These are phyloP conservation scores for Pterocles orientalis DNA, from an alignment of 2,113 vertebrate species.

Conservation along the genomic window DNA sequence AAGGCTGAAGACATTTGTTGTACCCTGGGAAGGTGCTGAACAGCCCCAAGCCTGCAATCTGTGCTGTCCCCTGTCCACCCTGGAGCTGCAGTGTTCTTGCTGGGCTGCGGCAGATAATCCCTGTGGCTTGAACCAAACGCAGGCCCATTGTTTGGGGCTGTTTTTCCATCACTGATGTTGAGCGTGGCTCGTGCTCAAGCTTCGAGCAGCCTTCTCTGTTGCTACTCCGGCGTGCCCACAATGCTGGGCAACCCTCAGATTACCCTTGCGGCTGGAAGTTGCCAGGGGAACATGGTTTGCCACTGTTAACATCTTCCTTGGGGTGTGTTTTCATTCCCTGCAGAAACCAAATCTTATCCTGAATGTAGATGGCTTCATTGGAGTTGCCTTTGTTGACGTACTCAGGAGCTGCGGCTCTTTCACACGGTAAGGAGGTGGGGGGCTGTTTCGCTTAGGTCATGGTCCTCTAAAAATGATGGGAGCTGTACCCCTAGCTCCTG, in stretches of 20 bases:
- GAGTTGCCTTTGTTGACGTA: conserved; percentile 92
- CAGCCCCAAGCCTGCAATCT: not conserved
- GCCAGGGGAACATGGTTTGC: not conserved
- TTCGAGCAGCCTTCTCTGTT: not conserved
- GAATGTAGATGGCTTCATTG: conserved; percentile 95
- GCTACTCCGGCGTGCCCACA: not conserved
- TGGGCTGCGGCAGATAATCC: not conserved
- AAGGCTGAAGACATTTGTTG: not conserved
- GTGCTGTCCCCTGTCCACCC: not conserved
- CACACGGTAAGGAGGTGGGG: conserved; percentile 80
- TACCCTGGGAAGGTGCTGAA: not conserved
- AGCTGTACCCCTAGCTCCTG: not conserved
- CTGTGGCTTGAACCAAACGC: not conserved
- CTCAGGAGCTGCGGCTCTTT: conserved; percentile 94
- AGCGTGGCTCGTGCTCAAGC: not conserved
- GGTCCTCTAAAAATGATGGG: not conserved
- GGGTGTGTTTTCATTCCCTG: not conserved
- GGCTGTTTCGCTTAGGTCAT: not conserved
- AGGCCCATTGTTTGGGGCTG: not conserved
- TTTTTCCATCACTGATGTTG: not conserved
- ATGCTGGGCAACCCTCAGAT: not conserved
- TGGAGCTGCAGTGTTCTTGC: not conserved
- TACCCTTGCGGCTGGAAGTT: not conserved
- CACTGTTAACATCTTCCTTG: not conserved
- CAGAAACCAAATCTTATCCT: conserved; percentile 98